Percentiles rank a stretch among this genome's conserved stretches.
phyloP scores from a whole-genome alignment of 2,113 vertebrate species.

The Pleuronectes platessa region DNA sequence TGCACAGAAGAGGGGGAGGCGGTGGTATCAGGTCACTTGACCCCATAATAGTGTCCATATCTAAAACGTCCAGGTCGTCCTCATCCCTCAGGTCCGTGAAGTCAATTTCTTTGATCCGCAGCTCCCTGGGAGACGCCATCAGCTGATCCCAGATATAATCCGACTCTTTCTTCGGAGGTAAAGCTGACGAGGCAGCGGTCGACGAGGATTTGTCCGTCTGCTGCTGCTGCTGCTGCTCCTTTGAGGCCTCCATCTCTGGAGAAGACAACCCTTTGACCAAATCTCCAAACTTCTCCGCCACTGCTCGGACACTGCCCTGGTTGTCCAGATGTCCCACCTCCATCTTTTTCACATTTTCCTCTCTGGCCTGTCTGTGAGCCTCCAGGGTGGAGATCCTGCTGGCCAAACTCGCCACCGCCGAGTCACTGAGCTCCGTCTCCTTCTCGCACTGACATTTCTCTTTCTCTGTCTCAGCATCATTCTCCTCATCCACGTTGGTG shows the following conservation, averaged over 20 bases:
- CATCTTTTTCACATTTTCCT: constrained; percentile 88
- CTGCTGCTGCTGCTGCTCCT: constrained; percentile 73
- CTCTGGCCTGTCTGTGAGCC: constrained; percentile 86
- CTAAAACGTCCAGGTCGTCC: constrained; percentile 92
- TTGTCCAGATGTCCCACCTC: constrained; percentile 91
- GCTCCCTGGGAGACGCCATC: constrained; percentile 92
- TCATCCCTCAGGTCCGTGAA: constrained; percentile 96
- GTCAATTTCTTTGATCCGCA: constrained; percentile 98
- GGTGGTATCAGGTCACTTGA: constrained; percentile 85
- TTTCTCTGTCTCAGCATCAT: constrained; percentile 81
- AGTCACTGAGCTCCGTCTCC: constrained; percentile 79
- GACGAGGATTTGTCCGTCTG: constrained; percentile 49
- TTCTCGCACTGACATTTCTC: constrained; percentile 79
- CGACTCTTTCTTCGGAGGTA: constrained; percentile 87
- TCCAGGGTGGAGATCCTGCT: constrained; percentile 92
- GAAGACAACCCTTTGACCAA: constrained; percentile 83
- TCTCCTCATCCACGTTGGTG: constrained; percentile 75
- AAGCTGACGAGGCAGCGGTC: constrained; percentile 32
- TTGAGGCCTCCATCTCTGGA: constrained; percentile 82
- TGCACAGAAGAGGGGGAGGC: constrained; percentile 82
- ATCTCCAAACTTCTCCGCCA: constrained; percentile 92
- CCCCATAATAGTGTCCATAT: constrained; percentile 83
- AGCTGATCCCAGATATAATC: constrained; percentile 99
- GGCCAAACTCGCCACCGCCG: constrained; percentile 85
- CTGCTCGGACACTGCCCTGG: constrained; percentile 90